These are phyloP conservation scores for Vanessa atalanta DNA, from an alignment of 1,140 invertebrate genomes.

Conservation along the genomic window DNA sequence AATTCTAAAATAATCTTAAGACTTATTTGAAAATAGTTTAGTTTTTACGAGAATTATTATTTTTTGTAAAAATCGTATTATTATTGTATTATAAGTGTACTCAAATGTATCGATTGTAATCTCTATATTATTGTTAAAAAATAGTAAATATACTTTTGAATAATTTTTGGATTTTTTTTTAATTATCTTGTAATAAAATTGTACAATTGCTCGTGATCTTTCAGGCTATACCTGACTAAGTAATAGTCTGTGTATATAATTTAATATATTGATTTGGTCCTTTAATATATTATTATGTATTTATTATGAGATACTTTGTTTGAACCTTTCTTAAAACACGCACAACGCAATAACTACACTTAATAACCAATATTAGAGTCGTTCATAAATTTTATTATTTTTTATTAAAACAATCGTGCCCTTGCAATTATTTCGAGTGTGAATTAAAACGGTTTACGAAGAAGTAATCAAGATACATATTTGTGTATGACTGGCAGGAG, in stretches of 20 bases:
- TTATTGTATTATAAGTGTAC: conserved; percentile 1
- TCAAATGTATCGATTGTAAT: not conserved
- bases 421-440: not conserved
- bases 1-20: not conserved
- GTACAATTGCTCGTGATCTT: no score
- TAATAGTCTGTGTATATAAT: no score
- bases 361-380: no score
- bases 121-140: not conserved
- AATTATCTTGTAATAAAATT: not conserved
- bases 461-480: not conserved
- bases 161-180: not conserved
- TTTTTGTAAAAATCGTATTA: not conserved
- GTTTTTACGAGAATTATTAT: not conserved
- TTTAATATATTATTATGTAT: no score
- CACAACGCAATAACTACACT: not conserved
- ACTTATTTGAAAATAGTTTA: not conserved
- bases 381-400: no score
- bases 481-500: not conserved
- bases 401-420: not conserved
- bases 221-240: no score
- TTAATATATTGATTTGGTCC: no score
- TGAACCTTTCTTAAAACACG: no score
- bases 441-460: not conserved
- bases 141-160: not conserved
- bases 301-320: no score